phyloP scores from a whole-genome alignment of 2,888 invertebrate genomes.

The Villa cingulata region DNA sequence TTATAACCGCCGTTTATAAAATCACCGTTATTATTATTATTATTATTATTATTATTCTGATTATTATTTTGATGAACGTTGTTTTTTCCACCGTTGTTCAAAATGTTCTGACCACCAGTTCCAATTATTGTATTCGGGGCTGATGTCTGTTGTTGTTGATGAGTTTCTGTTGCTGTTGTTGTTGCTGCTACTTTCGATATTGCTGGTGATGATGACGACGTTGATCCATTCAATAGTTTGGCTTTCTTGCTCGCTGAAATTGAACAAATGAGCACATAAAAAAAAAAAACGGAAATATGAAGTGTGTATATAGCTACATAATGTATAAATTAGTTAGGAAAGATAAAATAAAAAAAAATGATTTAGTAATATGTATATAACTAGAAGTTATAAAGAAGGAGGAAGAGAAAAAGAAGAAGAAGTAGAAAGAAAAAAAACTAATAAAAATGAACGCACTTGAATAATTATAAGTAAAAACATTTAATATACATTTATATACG shows the following conservation, averaged over 20 bases:
- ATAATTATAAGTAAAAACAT: no score
- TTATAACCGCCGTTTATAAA: conserved; percentile 23
- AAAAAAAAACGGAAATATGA: not conserved
- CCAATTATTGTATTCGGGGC: not conserved
- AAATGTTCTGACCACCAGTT: conserved; percentile 6
- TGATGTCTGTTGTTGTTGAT: conserved; percentile 10
- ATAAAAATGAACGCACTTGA: no score
- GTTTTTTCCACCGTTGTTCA: conserved; percentile 13
- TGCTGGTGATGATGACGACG: conserved; percentile 18
- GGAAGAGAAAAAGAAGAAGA: no score
- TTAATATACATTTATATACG: no score
- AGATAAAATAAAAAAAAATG: no score
- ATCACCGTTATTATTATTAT: conserved; percentile 5
- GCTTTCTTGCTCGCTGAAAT: conserved; percentile 39
- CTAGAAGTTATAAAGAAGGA: no score
- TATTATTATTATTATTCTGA: not conserved
- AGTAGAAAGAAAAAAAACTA: no score
- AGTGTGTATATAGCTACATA: no score
- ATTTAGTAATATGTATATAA: no score
- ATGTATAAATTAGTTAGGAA: no score
- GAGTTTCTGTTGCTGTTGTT: conserved; percentile 10
- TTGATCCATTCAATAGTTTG: conserved; percentile 34
- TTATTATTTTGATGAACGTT: conserved; percentile 4
- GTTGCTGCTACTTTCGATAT: conserved; percentile 15
- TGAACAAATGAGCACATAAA: conserved; percentile 23